Base-by-base conservation (phyloP, 2,797 vertebrate genomes). In the Myiotriccus ornatus region DNA sequence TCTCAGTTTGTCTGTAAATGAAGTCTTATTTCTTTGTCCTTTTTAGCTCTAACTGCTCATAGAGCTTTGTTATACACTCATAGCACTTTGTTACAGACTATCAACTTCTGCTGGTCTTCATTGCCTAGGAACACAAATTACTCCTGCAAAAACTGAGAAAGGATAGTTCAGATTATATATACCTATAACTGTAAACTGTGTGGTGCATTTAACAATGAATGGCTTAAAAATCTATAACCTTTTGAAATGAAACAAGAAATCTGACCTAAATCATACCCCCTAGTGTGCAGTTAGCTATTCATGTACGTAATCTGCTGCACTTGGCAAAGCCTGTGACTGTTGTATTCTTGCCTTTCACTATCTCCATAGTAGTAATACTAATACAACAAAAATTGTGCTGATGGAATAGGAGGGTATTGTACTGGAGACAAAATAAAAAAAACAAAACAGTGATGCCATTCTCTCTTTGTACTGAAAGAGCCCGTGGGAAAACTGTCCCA, bases 321-420 rank as follows among this genome's bases (percentile, higher is more conserved):
- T 84, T 93, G 85, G 91, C 90, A 75, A 80, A 74, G 77, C 43
- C 47, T 82, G 41, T 78, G 62, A 89, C 69, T 92, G 88, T 74
- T 64, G 82, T 88, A 85, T 96, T 79, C 86, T 85, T 93, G 84
- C 89, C 84, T 97, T 97, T 97, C 94, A 92, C 89, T 94, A 76
- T 96, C 96, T 96, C 91, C 91, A 86, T 67, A 92, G 91, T 49
- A 94, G 69, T 96, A 97, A 95, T 94, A 93, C 94, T 75, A 96
- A 79, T 93, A 91, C 55, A 64, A 89, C 77, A 84, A 90, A 96
- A 96, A 74, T 88, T 95, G 90, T 96, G 97, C 97, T 97, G 97
- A 97, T 97, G 94, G 93, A 76, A 91, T 95, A 97, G 92, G 94
- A 92, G 78, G 68, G 73, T 90, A 94, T 96, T 97, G 95, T 97